Conservation (phyloP, 2,888 invertebrate species). For the Masnerella sp. region DNA sequence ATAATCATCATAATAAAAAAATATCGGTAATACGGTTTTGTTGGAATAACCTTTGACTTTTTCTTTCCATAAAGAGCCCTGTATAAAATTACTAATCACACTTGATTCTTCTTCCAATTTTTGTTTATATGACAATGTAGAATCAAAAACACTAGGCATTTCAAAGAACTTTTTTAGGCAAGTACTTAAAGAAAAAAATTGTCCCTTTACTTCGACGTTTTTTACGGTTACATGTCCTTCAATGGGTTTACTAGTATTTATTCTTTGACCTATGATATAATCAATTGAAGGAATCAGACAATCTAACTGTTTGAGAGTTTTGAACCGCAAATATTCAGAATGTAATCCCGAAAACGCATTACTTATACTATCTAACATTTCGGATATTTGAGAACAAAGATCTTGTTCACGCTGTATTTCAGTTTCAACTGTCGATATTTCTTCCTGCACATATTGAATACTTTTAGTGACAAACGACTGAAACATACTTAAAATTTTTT, state of each 20-base stretch:
- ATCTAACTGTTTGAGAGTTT: neutral
- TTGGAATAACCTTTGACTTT: neutral
- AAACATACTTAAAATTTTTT: constrained; percentile 10
- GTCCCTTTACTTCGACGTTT: constrained; percentile 10
- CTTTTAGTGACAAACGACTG: constrained; percentile 3
- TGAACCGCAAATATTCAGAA: constrained; percentile 7
- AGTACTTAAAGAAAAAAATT: constrained; percentile 33
- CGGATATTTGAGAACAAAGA: neutral
- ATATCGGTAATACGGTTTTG: neutral
- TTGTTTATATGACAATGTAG: constrained; percentile 2
- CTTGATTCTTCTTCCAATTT: constrained; percentile 19
- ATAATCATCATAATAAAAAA: constrained; percentile 14
- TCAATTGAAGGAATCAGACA: neutral
- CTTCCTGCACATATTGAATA: constrained; percentile 3
- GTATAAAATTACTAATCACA: constrained; percentile 23
- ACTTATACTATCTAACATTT: constrained; percentile 1
- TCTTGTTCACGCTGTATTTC: neutral
- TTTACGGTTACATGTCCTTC: constrained; percentile 8
- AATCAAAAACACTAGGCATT: constrained; percentile 6
- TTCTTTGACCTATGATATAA: constrained; percentile 4
- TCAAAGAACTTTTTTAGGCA: constrained; percentile 39
- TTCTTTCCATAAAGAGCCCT: constrained; percentile 20
- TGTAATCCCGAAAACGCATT: constrained; percentile 13
- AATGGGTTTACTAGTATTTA: neutral
- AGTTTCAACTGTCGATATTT: constrained; percentile 3